Base-by-base conservation (phyloP, 2,888 invertebrate genomes). In the Ochropleura plecta region DNA sequence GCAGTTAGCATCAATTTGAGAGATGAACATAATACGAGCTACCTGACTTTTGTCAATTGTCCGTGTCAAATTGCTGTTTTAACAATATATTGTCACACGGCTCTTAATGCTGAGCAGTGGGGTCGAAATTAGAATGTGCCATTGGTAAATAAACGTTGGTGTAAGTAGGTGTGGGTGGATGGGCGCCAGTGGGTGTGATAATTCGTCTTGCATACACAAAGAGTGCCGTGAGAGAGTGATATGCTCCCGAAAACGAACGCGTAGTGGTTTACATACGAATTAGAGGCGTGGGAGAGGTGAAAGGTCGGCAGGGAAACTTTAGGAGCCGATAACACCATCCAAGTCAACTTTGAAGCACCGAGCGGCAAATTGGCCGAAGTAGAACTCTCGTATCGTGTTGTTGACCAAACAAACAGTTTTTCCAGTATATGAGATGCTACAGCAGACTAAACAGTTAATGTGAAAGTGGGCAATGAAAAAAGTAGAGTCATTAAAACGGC, bases 151-250 rank as follows among this genome's bases (percentile, higher is more conserved):
- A 89, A 87, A 91, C 89, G 88, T 88, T 91, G 90, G 90, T 88
- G 87, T 81, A 78, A 87, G 89, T 88, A 83, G 90, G 90, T 90
- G 91, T 91, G 88, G 93, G 93, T 93, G 95, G 73, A 94, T 88
- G 91, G 93, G 93, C 94, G 95, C 93, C 91, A 88, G 95, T 96
- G 94, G 96, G 95, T 92, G 96, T 95, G 96, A 95, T 96, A 96
- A 96, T 96, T 95, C 94, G 91, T 92, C 92, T 91, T 88, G 94
- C 93, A 96, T 91, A 96, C 94, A 95, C 90, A 92, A 92, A 94
- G 93, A 91, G 93, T 94, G 93, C 94, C 95, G 96, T 96, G 95
- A 94, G 95, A 95, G 92, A 94, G 92, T 91, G 93, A 92, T 92
- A 91, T 88, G 93, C 95, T 95, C 94, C 95, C 95, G 94, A 94